Percentiles rank a stretch among this genome's conserved stretches.
These are phyloP conservation scores for Marasmarcha lunaedactyla DNA, from an alignment of 2,888 invertebrate species.

Conservation along the genomic window DNA sequence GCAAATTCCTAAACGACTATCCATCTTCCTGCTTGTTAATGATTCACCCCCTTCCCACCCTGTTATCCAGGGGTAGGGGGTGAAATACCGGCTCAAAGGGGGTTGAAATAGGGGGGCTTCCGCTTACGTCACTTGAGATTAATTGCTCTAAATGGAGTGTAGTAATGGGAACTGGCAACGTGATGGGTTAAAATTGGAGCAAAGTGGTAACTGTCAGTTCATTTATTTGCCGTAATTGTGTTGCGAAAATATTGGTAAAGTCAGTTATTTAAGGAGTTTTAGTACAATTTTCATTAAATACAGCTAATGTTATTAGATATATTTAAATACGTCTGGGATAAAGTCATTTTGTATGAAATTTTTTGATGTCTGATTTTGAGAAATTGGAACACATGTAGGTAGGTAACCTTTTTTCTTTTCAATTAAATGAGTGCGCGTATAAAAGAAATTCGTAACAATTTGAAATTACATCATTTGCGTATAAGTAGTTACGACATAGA, in stretches of 20 bases:
- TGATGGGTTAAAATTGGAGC: slow-evolving; percentile 46
- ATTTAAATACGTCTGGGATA: too few relatives aligned
- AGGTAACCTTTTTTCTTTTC: too few relatives aligned
- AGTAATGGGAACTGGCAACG: slow-evolving; percentile 31
- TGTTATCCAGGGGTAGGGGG: slow-evolving; percentile 35
- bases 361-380: too few relatives aligned
- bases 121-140: slow-evolving; percentile 59
- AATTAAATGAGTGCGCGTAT: too few relatives aligned
- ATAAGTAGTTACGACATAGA: too few relatives aligned
- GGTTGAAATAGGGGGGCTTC: slow-evolving; percentile 14
- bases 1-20: slow-evolving; percentile 67
- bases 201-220: slow-evolving; percentile 13
- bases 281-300: too few relatives aligned
- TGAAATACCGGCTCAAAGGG: slow-evolving; percentile 14
- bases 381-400: too few relatives aligned
- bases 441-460: too few relatives aligned
- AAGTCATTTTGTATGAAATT: too few relatives aligned
- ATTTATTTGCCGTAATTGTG: slow-evolving; percentile 8
- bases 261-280: too few relatives aligned
- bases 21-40: slow-evolving; percentile 64
- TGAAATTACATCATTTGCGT: too few relatives aligned
- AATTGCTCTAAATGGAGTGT: slow-evolving; percentile 50
- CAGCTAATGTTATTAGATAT: too few relatives aligned
- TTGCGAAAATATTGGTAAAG: slow-evolving; percentile 2
- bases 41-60: slow-evolving; percentile 56